A percentile compares a stretch with the other conserved stretches of the same genome.
Conservation (phyloP, 2,888 invertebrate species). For the Synergus japonicus region DNA sequence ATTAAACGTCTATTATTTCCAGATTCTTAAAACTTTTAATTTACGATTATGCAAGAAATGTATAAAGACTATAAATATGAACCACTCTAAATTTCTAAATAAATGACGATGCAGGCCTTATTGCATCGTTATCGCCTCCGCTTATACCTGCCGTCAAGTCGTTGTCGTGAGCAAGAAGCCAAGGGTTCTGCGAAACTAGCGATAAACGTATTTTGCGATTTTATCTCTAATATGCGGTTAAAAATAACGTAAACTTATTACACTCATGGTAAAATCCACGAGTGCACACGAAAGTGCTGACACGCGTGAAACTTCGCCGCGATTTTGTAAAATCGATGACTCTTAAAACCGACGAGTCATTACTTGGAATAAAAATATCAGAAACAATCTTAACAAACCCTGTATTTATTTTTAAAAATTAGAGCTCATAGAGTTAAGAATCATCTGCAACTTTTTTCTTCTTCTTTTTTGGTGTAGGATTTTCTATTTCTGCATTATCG, state of each 20-base stretch:
- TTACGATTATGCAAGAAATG: conserved; percentile 19
- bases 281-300: conserved; percentile 14
- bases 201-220: conserved; percentile 44
- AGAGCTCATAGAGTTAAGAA: conserved; percentile 2
- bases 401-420: conserved; percentile 5
- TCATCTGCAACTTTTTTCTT: background rate
- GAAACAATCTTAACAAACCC: background rate
- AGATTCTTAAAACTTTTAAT: background rate
- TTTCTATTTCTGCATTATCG: conserved; percentile 33
- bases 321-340: conserved; percentile 21
- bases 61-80: background rate
- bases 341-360: background rate
- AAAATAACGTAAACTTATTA: conserved; percentile 49
- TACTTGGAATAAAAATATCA: background rate
- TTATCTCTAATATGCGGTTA: conserved; percentile 44
- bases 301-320: conserved; percentile 21
- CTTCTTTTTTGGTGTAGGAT: conserved; percentile 4
- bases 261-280: conserved; percentile 32
- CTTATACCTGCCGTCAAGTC: background rate
- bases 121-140: conserved; percentile 41
- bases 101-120: conserved; percentile 30
- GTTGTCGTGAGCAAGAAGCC: conserved; percentile 43
- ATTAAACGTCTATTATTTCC: too few species aligned
- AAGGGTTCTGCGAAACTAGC: conserved; percentile 40
- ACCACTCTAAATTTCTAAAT: conserved; percentile 17